Base-by-base conservation (phyloP, 2,797 vertebrate genomes). In the Sphenodon punctatus region DNA sequence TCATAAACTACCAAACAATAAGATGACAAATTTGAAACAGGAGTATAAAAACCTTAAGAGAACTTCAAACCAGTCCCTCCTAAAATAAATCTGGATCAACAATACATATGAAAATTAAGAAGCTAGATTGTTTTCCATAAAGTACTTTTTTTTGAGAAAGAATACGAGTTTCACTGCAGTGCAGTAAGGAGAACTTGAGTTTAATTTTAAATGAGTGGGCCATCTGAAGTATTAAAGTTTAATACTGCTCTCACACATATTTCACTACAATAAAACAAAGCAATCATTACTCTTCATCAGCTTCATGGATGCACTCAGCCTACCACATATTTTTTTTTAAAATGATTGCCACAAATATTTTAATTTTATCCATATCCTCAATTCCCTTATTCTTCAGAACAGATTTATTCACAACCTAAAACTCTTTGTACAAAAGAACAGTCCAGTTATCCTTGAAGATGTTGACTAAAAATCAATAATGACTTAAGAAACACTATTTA, bases 121-220 rank as follows among this genome's bases (percentile, higher is more conserved):
- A 86, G 49, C 12, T 25, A 41, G 38, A 69, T 34, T 15, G 38
- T 25, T 38, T 56, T 53, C n/a, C 0, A 17, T n/a, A 19, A 72
- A 65, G 76, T 42, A 7, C 15, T 38, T 74, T 23, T 1, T 8
- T 6, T 68, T 7, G 81, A 75, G 30, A 13, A 5, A 36, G 0
- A 1, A 19, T 0, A 5, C 14, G 23, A 23, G 20, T 34, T 32
- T 84, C 64, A 39, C 25, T 15, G 0, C 0, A 2, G 6, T 0
- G 1, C 2, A 41, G 23, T 0, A 1, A 65, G 9, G 25, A 46
- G 9, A 3, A 39, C 55, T 30, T 74, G 9, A 38, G 9, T 5
- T 4, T 41, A 27, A 63, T 48, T 81, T 27, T 48, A n/a, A 59
- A 32, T 6, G 27, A 67, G 38, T 17, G 42, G 11, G n/a, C 16